Conservation (phyloP, 2,113 vertebrate species). For the Percina caprodes region DNA sequence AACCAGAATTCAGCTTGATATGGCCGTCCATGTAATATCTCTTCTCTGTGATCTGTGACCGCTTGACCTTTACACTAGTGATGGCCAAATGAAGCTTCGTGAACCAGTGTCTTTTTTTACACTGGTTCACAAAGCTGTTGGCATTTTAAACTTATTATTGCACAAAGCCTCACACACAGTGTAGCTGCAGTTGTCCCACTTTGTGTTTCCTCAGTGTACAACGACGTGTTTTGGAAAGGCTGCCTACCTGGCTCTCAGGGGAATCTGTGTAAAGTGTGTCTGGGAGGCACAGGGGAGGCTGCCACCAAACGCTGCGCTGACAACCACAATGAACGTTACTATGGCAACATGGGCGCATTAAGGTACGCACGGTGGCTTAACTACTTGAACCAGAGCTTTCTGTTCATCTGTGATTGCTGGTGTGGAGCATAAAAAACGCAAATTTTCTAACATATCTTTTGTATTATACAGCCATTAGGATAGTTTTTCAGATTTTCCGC, state of each 20-base stretch:
- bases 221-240: constrained; percentile 90
- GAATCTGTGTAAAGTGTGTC: constrained; percentile 91
- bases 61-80: background rate
- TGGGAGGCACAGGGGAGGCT: constrained; percentile 86
- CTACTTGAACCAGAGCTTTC: background rate
- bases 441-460: background rate
- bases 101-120: no score
- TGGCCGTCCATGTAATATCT: background rate
- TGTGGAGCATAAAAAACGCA: background rate
- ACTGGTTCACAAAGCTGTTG: no score
- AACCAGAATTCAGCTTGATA: background rate
- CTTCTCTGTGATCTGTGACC: background rate
- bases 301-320: constrained; percentile 87
- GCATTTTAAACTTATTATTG: background rate
- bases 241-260: constrained; percentile 90
- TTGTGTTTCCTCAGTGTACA: constrained; percentile 81
- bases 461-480: background rate
- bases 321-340: constrained; percentile 91
- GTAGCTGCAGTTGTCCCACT: background rate
- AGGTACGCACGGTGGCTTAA: constrained; percentile 76
- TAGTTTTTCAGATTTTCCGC: background rate
- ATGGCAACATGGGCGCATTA: constrained; percentile 92
- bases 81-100: no score
- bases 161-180: background rate
- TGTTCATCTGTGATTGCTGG: background rate